Base-by-base conservation (phyloP, 1,140 invertebrate species). In the Cydia amplana region DNA sequence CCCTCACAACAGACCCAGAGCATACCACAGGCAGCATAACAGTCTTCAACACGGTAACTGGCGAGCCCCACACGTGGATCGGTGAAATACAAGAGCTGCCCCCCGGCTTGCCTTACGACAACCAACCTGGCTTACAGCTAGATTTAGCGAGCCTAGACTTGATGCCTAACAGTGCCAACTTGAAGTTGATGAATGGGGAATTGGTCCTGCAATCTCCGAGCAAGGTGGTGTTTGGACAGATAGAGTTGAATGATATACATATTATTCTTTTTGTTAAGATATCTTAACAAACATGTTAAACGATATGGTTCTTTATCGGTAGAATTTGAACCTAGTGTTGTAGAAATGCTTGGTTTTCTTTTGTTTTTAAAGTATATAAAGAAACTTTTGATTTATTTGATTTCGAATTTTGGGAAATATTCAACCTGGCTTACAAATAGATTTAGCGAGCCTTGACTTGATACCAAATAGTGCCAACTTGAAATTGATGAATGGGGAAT, bases 401-500 rank as follows among this genome's bases (percentile, higher is more conserved):
- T 32, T 25, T 25, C 3, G 25, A n/a, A n/a, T n/a, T n/a, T 32
- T 32, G 32, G 32, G 32, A 4, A 6, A 32, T 32, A 32, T 12
- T 43, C n/a, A 78, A 4, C 20, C 72, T 0, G 51, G 72, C 23
- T 74, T 90, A 0, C 82, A 79, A 55, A n/a, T 90, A 20, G 74
- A 83, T 20, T 32, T 90, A 18, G 80, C 87, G 6, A 81, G 75
- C 28, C 73, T 91, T 16, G 82, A 90, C 64, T 43, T 91, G 0
- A 25, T 87, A 18, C 84, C 86, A 4, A 88, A 87, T n/a, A 86
- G 88, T 74, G 85, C 87, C 14, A 88, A 88, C 46, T 74, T 91
- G 4, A 83, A 81, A 63, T 73, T 87, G 6, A 16, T 86, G 0
- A 85, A 88, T 63, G 73, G 83, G 4, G 82, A 86, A 36, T n/a